These are phyloP conservation scores for Brachylomia viminalis DNA, from an alignment of 2,888 invertebrate genomes.

Conservation along the genomic window DNA sequence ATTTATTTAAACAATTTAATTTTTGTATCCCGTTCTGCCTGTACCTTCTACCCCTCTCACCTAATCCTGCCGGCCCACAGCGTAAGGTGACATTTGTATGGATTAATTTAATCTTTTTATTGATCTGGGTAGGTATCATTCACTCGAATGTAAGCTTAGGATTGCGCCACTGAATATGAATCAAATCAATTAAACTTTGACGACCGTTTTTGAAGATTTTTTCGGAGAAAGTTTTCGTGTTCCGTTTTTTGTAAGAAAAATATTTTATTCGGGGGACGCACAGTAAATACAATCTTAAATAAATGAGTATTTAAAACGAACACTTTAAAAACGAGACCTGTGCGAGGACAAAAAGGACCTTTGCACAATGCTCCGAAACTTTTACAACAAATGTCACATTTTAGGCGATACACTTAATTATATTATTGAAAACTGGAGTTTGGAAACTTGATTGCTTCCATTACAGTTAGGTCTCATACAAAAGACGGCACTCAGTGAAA, in stretches of 20 bases:
- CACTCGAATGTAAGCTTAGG: conserved; percentile 14
- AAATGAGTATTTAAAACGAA: neutral
- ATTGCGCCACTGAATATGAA: conserved; percentile 12
- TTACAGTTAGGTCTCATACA: neutral
- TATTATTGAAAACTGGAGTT: neutral
- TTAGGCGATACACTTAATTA: too few relatives aligned
- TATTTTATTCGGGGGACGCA: neutral
- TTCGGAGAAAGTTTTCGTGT: neutral
- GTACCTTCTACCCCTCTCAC: neutral
- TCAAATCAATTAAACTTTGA: conserved; percentile 41
- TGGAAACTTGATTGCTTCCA: neutral
- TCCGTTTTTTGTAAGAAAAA: neutral
- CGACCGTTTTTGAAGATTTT: conserved; percentile 2
- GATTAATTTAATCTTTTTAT: conserved; percentile 54
- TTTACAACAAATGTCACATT: neutral
- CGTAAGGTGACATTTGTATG: conserved; percentile 20
- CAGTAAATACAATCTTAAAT: too few relatives aligned
- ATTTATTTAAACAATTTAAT: conserved; percentile 21
- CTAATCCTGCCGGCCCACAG: neutral
- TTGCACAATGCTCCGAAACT: neutral
- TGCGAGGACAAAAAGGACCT: neutral
- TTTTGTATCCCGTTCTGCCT: neutral
- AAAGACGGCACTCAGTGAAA: neutral
- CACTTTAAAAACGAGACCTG: neutral
- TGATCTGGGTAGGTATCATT: conserved; percentile 29